A percentile compares a stretch with the other conserved stretches of the same genome.
phyloP scores from a whole-genome alignment of 2,113 vertebrate species.

The Eudyptes chrysolophus region DNA sequence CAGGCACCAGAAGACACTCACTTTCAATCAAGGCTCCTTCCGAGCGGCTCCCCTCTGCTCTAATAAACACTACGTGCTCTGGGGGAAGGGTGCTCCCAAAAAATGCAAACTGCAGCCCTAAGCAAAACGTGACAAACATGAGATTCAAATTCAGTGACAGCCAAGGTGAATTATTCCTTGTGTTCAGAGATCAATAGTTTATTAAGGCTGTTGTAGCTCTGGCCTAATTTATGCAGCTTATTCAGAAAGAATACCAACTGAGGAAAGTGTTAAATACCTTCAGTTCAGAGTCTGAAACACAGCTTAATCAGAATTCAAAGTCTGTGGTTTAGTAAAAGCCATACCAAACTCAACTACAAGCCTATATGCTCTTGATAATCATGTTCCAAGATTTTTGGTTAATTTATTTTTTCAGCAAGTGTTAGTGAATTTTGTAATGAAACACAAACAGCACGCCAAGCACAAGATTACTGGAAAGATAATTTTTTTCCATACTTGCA shows the following conservation, averaged over 20 bases:
- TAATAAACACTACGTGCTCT: background rate
- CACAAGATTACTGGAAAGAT: background rate
- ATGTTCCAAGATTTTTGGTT: background rate
- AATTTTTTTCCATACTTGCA: background rate
- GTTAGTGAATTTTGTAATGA: background rate
- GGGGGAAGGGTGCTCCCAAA: background rate
- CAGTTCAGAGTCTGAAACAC: background rate
- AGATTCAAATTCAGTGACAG: background rate
- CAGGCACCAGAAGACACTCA: background rate
- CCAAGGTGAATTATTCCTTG: background rate
- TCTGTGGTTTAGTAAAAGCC: background rate
- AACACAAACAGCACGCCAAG: background rate
- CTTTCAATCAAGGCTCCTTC: background rate
- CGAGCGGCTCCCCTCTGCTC: rapidly evolving
- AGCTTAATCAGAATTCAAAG: background rate
- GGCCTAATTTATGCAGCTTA: background rate
- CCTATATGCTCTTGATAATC: background rate
- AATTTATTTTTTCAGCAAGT: background rate
- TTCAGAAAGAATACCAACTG: background rate
- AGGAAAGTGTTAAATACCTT: background rate
- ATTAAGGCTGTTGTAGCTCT: background rate
- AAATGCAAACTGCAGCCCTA: background rate
- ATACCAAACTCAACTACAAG: background rate
- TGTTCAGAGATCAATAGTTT: background rate
- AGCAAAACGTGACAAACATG: background rate